phyloP scores from a whole-genome alignment of 1,140 invertebrate species.

The Bombyx mori region DNA sequence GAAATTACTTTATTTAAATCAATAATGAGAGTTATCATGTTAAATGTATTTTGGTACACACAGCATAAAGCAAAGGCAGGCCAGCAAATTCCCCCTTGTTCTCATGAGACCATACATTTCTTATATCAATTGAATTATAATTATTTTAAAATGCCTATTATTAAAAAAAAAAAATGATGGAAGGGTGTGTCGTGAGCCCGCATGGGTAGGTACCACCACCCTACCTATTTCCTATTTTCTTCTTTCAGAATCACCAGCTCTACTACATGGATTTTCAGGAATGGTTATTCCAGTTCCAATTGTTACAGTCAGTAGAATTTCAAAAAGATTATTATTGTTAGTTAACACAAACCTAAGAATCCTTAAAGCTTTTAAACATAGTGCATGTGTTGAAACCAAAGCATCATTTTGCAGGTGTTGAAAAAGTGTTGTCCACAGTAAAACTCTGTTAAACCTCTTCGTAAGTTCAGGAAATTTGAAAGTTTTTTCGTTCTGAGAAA shows the following conservation, averaged over 20 bases:
- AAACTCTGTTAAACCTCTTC: slow-evolving; percentile 40
- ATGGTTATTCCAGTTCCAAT: too few relatives aligned
- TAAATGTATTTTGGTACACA: too few relatives aligned
- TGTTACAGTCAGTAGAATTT: neutral
- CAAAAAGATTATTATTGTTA: neutral
- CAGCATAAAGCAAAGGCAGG: too few relatives aligned
- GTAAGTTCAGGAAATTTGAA: slow-evolving; percentile 54
- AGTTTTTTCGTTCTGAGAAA: slow-evolving; percentile 55
- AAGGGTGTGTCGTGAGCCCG: too few relatives aligned
- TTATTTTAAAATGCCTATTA: too few relatives aligned
- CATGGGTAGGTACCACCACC: too few relatives aligned
- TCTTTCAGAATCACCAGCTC: neutral
- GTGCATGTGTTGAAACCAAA: slow-evolving; percentile 37
- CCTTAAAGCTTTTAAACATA: slow-evolving; percentile 51
- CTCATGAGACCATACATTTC: too few relatives aligned
- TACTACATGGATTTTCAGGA: neutral
- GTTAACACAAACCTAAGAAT: slow-evolving; percentile 49
- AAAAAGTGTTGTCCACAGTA: slow-evolving; percentile 61
- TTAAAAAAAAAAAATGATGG: too few relatives aligned
- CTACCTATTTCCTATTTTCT: neutral
- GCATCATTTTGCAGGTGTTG: slow-evolving; percentile 47
- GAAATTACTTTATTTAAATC: too few relatives aligned
- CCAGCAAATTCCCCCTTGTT: too few relatives aligned
- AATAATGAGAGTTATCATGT: too few relatives aligned
- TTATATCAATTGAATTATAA: too few relatives aligned